Conservation (phyloP, 2,888 invertebrate species). For the Pseudococcus viburni region DNA sequence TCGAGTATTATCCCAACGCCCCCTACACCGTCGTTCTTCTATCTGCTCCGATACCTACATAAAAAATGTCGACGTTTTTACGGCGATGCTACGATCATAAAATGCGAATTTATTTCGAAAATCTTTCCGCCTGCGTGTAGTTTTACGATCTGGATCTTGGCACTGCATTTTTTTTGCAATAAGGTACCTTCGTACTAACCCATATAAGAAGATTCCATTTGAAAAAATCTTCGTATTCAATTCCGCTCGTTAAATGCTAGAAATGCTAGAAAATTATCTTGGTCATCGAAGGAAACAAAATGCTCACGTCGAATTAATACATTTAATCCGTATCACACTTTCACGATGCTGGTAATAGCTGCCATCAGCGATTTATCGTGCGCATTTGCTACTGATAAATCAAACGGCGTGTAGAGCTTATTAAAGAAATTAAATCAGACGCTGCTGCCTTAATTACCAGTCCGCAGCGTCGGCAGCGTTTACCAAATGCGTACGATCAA, state of each 20-base stretch:
- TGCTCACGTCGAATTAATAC: background rate
- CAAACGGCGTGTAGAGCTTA: constrained; percentile 35
- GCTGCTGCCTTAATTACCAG: background rate
- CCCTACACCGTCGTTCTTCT: no score
- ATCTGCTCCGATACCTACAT: no score
- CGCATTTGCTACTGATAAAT: background rate
- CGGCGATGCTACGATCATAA: background rate
- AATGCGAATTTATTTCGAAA: background rate
- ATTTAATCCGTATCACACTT: constrained; percentile 39
- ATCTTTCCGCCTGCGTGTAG: background rate
- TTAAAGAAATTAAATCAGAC: constrained; percentile 49
- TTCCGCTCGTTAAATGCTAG: background rate
- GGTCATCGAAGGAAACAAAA: background rate
- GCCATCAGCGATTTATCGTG: constrained; percentile 13
- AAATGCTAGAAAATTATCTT: background rate
- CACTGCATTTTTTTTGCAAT: background rate
- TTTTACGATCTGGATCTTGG: background rate
- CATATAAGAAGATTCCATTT: background rate
- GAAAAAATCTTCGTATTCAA: no score
- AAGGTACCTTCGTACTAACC: background rate
- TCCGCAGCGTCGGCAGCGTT: no score
- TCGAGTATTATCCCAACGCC: no score
- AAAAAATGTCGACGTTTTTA: background rate
- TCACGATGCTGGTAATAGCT: constrained; percentile 37
- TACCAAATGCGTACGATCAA: no score